Conservation (phyloP, 2,113 vertebrate species). For the Myodes glareolus region DNA sequence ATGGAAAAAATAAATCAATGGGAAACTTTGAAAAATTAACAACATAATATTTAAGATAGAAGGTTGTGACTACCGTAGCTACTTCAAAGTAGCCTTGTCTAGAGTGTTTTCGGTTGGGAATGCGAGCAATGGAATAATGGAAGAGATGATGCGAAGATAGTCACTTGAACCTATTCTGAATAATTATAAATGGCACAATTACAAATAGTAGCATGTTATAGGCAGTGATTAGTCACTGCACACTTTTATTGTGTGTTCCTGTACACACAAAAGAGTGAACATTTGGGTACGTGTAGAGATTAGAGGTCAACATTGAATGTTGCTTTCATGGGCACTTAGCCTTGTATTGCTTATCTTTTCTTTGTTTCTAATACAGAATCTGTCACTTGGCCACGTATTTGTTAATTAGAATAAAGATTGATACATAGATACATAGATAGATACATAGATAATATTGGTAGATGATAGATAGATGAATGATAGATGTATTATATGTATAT, state of each 20-base stretch:
- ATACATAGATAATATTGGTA: neutral
- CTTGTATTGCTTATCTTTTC: neutral
- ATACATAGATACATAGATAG: neutral
- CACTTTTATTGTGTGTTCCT: neutral
- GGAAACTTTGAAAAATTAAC: neutral
- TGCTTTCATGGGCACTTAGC: neutral
- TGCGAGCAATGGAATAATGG: neutral
- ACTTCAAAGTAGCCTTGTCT: neutral
- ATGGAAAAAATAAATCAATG: neutral
- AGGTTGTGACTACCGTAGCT: neutral
- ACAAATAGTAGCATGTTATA: neutral
- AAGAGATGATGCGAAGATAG: neutral
- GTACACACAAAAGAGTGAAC: neutral
- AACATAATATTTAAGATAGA: neutral
- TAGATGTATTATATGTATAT: neutral
- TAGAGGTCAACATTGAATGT: neutral
- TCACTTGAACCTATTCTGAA: neutral
- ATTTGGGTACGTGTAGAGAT: neutral
- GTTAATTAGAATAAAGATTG: neutral
- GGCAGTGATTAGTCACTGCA: neutral
- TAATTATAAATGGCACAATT: neutral
- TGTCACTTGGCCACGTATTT: neutral
- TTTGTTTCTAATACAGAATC: neutral
- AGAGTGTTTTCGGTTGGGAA: fast-evolving
- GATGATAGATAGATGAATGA: neutral